These are phyloP conservation scores for Carettochelys insculpta DNA, from an alignment of 2,113 vertebrate species.

Conservation along the genomic window DNA sequence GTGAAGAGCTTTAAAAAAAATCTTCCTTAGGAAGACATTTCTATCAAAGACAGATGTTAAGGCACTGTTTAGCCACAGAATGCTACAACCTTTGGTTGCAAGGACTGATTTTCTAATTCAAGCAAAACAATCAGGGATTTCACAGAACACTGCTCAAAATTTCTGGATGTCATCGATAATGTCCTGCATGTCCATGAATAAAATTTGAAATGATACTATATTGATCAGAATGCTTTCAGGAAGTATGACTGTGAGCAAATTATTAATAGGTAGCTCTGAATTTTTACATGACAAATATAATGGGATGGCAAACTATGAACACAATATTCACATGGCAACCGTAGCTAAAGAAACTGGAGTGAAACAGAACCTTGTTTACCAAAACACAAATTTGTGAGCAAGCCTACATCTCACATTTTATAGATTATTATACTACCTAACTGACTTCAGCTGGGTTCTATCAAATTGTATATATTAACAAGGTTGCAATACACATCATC, in stretches of 20 bases:
- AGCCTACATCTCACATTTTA: background rate
- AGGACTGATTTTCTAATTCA: background rate
- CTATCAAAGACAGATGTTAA: background rate
- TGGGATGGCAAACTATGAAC: accelerated
- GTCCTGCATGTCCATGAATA: constrained; percentile 42
- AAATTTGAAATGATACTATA: constrained; percentile 30
- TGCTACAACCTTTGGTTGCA: background rate
- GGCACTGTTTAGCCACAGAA: background rate
- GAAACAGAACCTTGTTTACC: accelerated
- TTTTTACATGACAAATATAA: constrained; percentile 19
- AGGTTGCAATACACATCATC: background rate
- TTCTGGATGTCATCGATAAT: constrained; percentile 24
- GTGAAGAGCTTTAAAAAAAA: background rate
- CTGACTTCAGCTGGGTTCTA: background rate
- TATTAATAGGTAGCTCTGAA: constrained; percentile 25
- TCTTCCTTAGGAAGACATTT: background rate
- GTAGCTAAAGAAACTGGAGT: background rate
- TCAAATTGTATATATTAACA: background rate
- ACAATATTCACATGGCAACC: accelerated
- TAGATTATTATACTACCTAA: background rate
- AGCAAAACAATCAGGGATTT: background rate
- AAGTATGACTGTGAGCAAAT: background rate
- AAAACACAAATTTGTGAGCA: accelerated
- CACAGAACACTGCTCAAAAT: background rate
- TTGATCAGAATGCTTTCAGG: constrained; percentile 1